Evolutionary conservation across 2,888 invertebrate genomes (phyloP).

Genomic region (Caenorhabditis sp.): DNA sequence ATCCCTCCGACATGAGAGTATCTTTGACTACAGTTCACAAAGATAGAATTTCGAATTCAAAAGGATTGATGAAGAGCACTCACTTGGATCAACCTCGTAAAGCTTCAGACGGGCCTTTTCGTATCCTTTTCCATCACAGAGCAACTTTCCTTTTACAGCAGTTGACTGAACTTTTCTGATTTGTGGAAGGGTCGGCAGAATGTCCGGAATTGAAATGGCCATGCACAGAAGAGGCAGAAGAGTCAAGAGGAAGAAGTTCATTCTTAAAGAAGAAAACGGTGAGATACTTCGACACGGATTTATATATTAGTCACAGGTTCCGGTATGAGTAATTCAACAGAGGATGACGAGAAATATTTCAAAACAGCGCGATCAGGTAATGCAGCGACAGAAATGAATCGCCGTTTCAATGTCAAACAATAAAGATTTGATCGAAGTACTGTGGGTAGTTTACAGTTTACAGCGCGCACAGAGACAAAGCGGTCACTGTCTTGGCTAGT

Average conservation of each 20-base stretch:
- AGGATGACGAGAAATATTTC: background rate
- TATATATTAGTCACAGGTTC: slow-evolving; percentile 5
- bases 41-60: background rate
- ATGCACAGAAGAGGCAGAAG: slow-evolving; percentile 41
- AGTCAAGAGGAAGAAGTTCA: slow-evolving; percentile 34
- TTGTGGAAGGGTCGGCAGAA: slow-evolving; percentile 53
- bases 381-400: background rate
- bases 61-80: slow-evolving; percentile 16
- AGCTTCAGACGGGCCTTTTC: slow-evolving; percentile 74
- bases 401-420: slow-evolving; percentile 17
- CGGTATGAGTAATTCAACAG: slow-evolving; percentile 12
- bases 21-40: slow-evolving; percentile 69
- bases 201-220: slow-evolving; percentile 44
- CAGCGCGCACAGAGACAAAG: slow-evolving; percentile 10
- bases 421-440: background rate
- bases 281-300: background rate
- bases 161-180: slow-evolving; percentile 66
- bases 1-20: slow-evolving; percentile 72
- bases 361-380: background rate
- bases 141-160: slow-evolving; percentile 72
- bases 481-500: background rate
- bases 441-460: slow-evolving; percentile 6
- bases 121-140: slow-evolving; percentile 75
- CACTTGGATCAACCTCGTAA: slow-evolving; percentile 73
- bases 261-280: slow-evolving; percentile 9